Conservation (phyloP, 2,888 invertebrate species). For the Acanthosoma haemorrhoidale region DNA sequence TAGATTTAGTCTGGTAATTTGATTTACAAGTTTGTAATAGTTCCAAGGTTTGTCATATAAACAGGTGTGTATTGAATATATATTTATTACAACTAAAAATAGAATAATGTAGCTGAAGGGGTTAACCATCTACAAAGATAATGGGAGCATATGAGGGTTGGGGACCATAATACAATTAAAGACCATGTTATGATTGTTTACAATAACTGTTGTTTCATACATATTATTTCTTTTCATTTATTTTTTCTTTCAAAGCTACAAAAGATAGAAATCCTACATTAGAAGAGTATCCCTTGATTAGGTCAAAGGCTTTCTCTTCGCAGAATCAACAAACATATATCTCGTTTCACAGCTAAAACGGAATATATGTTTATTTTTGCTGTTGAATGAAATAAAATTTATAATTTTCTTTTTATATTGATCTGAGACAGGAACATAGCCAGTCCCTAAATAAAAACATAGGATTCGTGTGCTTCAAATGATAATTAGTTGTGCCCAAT, state of each 20-base stretch:
- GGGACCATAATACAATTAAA: no score
- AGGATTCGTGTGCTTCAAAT: no score
- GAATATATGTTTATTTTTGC: not conserved
- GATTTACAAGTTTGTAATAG: no score
- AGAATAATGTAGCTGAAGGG: no score
- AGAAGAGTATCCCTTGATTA: slow-evolving; percentile 11
- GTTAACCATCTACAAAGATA: no score
- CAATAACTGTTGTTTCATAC: not conserved
- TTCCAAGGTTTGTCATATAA: no score
- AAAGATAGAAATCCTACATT: not conserved
- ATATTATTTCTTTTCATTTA: not conserved
- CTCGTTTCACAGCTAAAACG: not conserved
- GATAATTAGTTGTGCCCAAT: not conserved
- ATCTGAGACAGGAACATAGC: slow-evolving; percentile 17
- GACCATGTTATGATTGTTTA: no score
- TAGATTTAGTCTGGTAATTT: no score
- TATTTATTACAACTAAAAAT: no score
- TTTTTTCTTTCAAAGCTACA: not conserved
- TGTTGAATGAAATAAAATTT: no score
- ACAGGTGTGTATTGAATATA: no score
- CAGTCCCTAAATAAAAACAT: slow-evolving; percentile 18
- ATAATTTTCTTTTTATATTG: not conserved
- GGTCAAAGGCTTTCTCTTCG: slow-evolving; percentile 17
- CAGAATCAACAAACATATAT: not conserved
- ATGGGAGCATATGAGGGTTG: no score